Base-by-base conservation (phyloP, 2,888 invertebrate genomes). In the Gymnoscelis rufifasciata region DNA sequence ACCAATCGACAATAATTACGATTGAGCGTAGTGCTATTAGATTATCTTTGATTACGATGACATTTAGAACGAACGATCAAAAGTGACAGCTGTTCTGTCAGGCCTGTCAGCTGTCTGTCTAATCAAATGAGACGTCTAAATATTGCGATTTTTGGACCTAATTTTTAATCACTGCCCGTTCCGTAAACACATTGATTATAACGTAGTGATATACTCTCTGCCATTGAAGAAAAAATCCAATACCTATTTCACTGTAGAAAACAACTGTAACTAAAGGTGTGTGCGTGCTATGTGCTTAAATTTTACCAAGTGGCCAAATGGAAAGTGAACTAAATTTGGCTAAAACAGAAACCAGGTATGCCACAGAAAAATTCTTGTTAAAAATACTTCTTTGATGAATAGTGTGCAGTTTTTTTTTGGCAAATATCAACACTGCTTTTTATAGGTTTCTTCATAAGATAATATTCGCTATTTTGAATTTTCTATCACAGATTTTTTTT, bases 281-380 rank as follows among this genome's bases (percentile, higher is more conserved):
- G 52, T 43, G 53, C 59, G 67, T 77, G 70, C 61, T 73, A 72
- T 73, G 73, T 70, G 61, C 60, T 56, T 62, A 84, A 90, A 49
- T 90, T 90, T 28, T 74, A 58, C 59, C 54, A 47, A 64, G 68
- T 68, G 68, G 59, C 64, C 82, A 81, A 81, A 87, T 87, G 87
- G 86, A 74, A 74, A 84, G 76, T 76, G 82, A 86, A 80, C 61
- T 83, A 60, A 77, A 78, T 57, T 55, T 78, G 52, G 64, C 74
- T 47, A 65, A 73, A 42, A 60, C 76, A 57, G 72, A 75, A 68
- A 68, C 82, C 80, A 81, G 83, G 86, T 87, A 68, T 1, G n/a
- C n/a, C n/a, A 1, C n/a, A 38, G 13, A 52, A 35, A 27, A 43
- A 51, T 44, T 36, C 38, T 56, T 38, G 27, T 46, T 55, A 49